These are phyloP conservation scores for Drosophila buzzatii DNA, from an alignment of 2,888 invertebrate genomes.

Conservation along the genomic window DNA sequence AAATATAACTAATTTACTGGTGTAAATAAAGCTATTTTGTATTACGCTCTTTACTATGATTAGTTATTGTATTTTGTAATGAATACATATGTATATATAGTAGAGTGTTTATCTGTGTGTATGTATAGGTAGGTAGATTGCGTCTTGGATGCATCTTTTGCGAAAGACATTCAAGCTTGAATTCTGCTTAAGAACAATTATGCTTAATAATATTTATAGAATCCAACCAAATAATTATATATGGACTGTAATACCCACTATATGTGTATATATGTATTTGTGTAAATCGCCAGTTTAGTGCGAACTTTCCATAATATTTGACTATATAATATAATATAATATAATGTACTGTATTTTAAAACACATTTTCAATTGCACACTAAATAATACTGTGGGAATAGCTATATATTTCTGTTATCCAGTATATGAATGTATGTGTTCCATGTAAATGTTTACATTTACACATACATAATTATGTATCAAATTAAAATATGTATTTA, in stretches of 20 bases:
- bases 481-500: conserved; percentile 37
- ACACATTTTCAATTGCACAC: conserved; percentile 52
- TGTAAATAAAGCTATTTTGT: conserved; percentile 72
- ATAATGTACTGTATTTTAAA: conserved; percentile 10
- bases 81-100: conserved; percentile 40
- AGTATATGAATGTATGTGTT: conserved; percentile 18
- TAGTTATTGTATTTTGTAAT: conserved; percentile 58
- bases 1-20: conserved; percentile 64
- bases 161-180: conserved; percentile 23
- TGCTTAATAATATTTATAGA: neutral
- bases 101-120: conserved; percentile 1
- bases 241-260: conserved; percentile 7
- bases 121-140: conserved; percentile 2
- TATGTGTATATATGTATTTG: neutral
- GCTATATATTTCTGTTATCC: conserved; percentile 25
- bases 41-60: conserved; percentile 58
- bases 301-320: conserved; percentile 4
- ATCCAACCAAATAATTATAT: conserved; percentile 7
- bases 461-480: neutral
- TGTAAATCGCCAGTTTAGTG: neutral
- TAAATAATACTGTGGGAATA: conserved; percentile 58
- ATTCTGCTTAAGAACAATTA: conserved; percentile 12
- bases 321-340: conserved; percentile 21
- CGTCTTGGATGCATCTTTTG: neutral
- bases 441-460: conserved; percentile 8